phyloP scores from a whole-genome alignment of 2,888 invertebrate species.

The Nowickia ferox region DNA sequence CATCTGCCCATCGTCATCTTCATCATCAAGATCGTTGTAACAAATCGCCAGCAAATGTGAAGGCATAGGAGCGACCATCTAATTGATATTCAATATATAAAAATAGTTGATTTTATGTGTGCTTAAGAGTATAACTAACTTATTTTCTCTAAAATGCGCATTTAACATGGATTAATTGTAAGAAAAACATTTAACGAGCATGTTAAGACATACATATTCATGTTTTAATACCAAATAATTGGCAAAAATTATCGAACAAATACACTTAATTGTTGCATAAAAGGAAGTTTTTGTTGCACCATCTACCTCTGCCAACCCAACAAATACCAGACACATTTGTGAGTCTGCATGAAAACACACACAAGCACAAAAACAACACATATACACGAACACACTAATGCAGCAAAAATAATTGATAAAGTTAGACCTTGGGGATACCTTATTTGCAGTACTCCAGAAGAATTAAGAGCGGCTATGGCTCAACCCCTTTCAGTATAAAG shows the following conservation, averaged over 20 bases:
- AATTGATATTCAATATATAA: conserved; percentile 56
- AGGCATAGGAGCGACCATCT: conserved; percentile 9
- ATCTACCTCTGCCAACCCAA: conserved; percentile 38
- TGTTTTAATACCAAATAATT: conserved; percentile 72
- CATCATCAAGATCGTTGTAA: background rate
- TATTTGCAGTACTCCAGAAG: too few relatives aligned
- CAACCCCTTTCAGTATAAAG: too few relatives aligned
- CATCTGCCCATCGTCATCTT: conserved; percentile 11
- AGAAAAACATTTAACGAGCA: conserved; percentile 70
- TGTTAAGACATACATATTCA: conserved; percentile 71
- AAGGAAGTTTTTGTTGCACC: conserved; percentile 65
- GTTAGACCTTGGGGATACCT: too few relatives aligned
- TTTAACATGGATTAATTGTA: conserved; percentile 63
- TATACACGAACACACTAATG: too few relatives aligned
- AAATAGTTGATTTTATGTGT: conserved; percentile 31
- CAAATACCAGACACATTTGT: conserved; percentile 63
- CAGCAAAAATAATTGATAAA: too few relatives aligned
- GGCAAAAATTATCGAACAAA: conserved; percentile 72
- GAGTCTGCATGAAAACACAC: conserved; percentile 15
- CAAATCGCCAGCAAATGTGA: conserved; percentile 22
- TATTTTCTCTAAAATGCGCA: conserved; percentile 28
- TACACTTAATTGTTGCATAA: conserved; percentile 72
- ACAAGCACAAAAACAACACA: conserved; percentile 1
- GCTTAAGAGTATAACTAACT: conserved; percentile 1
- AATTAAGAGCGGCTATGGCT: too few relatives aligned